These are phyloP conservation scores for Siniperca obscura DNA, from an alignment of 2,797 vertebrate genomes.

Conservation along the genomic window DNA sequence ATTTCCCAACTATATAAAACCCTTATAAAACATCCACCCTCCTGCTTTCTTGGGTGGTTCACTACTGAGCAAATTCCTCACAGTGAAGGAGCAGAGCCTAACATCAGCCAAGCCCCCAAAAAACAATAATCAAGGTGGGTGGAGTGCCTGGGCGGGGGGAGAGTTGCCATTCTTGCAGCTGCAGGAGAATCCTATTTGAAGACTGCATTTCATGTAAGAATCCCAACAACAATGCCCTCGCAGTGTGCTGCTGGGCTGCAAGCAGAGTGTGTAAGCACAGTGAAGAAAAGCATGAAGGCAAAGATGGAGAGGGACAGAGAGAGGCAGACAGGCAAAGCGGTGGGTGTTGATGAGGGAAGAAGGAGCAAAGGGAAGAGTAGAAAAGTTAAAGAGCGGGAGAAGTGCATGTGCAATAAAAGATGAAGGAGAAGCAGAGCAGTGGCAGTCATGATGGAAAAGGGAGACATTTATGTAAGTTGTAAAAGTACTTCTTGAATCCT, in stretches of 20 bases:
- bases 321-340: neutral
- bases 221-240: constrained; percentile 79
- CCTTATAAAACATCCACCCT: neutral
- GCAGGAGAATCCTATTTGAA: constrained; percentile 69
- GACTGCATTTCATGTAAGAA: constrained; percentile 72
- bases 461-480: neutral
- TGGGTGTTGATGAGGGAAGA: neutral
- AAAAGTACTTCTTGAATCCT: neutral
- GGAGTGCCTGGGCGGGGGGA: constrained; percentile 47
- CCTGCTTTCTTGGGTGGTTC: constrained; percentile 12
- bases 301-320: constrained; percentile 1
- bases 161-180: constrained; percentile 55
- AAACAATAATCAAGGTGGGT: constrained; percentile 73
- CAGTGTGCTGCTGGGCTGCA: constrained; percentile 54
- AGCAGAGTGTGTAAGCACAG: constrained; percentile 49
- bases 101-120: constrained; percentile 50
- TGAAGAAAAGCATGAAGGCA: constrained; percentile 8
- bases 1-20: neutral
- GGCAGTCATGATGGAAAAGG: too few species aligned
- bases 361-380: neutral
- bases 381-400: constrained; percentile 13
- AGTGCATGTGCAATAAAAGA: neutral
- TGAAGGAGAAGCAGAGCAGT: neutral
- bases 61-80: constrained; percentile 42
- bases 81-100: constrained; percentile 26